phyloP scores from a whole-genome alignment of 2,888 invertebrate genomes.

The Drosophila subquinaria region DNA sequence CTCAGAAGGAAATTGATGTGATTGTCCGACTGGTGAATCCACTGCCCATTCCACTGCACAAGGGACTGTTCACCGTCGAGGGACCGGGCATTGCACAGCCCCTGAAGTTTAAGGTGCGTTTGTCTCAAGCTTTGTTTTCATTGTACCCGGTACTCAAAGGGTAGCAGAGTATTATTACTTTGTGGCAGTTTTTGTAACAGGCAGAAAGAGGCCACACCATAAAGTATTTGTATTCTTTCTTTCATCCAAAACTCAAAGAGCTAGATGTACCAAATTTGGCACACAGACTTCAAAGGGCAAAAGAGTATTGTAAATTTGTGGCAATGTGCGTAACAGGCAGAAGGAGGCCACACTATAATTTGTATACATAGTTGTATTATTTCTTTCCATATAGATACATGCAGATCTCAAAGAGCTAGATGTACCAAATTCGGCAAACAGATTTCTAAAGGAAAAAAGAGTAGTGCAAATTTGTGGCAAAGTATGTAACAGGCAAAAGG shows the following conservation, averaged over 20 bases:
- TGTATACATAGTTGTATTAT: background rate
- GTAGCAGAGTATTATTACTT: background rate
- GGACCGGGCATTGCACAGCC: conserved; percentile 92
- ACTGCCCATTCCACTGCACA: conserved; percentile 91
- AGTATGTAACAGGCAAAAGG: no score
- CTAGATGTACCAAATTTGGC: background rate
- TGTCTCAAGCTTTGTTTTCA: background rate
- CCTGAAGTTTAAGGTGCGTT: conserved; percentile 88
- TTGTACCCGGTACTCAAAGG: background rate
- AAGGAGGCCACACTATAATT: no score
- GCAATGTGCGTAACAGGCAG: no score
- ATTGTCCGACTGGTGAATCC: conserved; percentile 92
- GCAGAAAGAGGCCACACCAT: background rate
- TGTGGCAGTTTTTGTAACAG: background rate
- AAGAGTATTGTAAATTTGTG: no score
- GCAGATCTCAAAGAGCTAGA: no score
- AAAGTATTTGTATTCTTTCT: no score
- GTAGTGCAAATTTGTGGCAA: no score
- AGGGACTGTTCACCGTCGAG: conserved; percentile 92
- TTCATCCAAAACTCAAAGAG: background rate
- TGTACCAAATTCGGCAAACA: background rate
- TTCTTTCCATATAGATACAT: no score
- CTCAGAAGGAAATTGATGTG: conserved; percentile 87
- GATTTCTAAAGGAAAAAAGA: background rate
- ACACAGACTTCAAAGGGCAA: background rate